These are phyloP conservation scores for Sciurus carolinensis DNA, from an alignment of 2,797 vertebrate species.

Conservation along the genomic window DNA sequence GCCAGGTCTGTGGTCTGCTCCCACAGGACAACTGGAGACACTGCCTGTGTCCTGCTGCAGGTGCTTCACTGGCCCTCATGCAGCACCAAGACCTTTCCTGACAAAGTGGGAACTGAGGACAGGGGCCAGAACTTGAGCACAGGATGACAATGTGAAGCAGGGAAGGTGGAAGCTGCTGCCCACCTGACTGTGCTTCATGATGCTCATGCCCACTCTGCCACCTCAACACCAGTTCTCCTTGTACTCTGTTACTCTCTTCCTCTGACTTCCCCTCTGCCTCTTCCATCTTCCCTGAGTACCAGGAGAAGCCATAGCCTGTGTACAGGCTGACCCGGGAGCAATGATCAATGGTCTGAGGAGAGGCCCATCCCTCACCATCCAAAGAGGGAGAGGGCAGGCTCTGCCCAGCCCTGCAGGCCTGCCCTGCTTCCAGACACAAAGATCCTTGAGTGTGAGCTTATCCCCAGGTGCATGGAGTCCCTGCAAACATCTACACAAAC, in stretches of 20 bases:
- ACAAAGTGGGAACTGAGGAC: neutral
- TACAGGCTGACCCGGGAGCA: neutral
- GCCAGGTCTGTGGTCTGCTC: neutral
- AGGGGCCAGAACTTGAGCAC: neutral
- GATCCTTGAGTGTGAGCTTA: neutral
- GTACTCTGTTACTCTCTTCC: neutral
- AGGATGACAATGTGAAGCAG: too few species aligned
- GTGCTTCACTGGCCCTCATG: accelerated
- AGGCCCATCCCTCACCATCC: neutral
- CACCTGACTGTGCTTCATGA: too few species aligned
- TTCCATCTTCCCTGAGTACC: neutral
- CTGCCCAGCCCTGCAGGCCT: neutral
- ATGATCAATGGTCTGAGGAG: neutral
- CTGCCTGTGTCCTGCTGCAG: accelerated
- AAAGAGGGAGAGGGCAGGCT: neutral
- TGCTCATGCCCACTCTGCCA: too few species aligned
- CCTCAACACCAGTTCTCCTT: too few species aligned
- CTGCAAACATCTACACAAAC: constrained; percentile 89
- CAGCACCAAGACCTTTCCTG: accelerated
- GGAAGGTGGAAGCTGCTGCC: too few species aligned
- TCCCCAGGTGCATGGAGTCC: constrained; percentile 3
- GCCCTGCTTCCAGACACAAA: neutral
- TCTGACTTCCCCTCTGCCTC: neutral
- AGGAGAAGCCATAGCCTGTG: neutral
- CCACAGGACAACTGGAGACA: neutral